Evolutionary conservation across 2,113 vertebrate species (phyloP).

Genomic region (Actinemys pallida): DNA sequence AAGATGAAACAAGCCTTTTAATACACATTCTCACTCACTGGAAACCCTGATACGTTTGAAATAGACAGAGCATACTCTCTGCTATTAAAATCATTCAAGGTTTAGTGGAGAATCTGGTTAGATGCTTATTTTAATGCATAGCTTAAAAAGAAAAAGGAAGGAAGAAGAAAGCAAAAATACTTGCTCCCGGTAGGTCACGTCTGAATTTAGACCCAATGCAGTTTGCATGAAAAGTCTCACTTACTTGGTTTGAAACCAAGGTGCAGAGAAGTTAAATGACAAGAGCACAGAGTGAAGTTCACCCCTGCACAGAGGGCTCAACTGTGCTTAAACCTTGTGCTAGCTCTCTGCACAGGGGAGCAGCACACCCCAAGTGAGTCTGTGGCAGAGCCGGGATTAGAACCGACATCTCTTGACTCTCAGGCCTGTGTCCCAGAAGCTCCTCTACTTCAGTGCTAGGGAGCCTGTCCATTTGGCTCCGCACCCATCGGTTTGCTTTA

Average conservation of each 20-base stretch:
- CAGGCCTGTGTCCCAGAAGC: background rate
- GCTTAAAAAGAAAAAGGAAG: background rate
- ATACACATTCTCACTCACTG: background rate
- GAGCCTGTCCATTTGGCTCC: background rate
- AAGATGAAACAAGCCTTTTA: conserved; percentile 3
- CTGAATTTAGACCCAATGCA: background rate
- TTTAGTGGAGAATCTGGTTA: background rate
- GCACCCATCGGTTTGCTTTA: background rate
- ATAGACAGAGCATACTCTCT: background rate
- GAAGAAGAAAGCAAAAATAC: background rate
- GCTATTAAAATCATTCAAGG: background rate
- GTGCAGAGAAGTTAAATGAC: background rate
- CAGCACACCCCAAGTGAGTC: background rate
- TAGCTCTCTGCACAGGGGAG: background rate
- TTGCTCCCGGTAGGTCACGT: background rate
- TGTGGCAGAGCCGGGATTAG: background rate
- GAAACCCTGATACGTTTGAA: background rate
- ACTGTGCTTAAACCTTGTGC: background rate
- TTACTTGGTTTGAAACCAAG: background rate
- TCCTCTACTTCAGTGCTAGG: background rate
- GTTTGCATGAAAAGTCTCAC: background rate
- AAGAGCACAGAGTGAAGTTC: background rate
- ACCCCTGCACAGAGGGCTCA: background rate
- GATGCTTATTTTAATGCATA: fast-evolving
- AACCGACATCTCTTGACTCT: background rate